Conservation (phyloP, 1,140 invertebrate genomes). For the Penaeus chinensis region DNA sequence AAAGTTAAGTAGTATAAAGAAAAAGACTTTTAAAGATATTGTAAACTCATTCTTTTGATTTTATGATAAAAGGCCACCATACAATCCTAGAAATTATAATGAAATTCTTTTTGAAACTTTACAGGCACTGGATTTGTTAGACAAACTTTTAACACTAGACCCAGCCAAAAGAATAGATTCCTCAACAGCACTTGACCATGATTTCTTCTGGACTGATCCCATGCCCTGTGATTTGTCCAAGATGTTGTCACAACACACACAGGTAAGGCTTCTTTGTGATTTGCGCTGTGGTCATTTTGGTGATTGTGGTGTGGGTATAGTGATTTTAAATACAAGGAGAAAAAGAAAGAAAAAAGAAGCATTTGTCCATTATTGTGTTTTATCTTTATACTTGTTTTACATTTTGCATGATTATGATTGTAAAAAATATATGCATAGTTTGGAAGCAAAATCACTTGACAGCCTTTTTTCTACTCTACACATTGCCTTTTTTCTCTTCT, state of each 20-base stretch:
- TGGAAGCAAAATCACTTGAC: too few relatives aligned
- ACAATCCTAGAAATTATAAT: too few relatives aligned
- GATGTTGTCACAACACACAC: constrained; percentile 93
- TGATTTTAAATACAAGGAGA: background rate
- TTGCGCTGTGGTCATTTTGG: background rate
- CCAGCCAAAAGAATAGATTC: constrained; percentile 91
- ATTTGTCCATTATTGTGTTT: background rate
- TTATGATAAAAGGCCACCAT: too few relatives aligned
- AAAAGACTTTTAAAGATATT: too few relatives aligned
- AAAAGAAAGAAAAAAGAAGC: background rate
- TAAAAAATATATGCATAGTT: too few relatives aligned
- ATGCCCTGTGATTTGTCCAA: constrained; percentile 91
- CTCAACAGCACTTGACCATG: constrained; percentile 94
- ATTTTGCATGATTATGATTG: background rate
- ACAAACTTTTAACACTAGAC: constrained; percentile 93
- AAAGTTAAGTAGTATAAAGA: too few relatives aligned
- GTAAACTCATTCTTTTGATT: too few relatives aligned
- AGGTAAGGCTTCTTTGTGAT: constrained; percentile 69
- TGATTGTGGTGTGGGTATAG: background rate
- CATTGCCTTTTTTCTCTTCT: background rate
- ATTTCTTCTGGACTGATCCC: constrained; percentile 98
- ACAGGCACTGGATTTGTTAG: constrained; percentile 90
- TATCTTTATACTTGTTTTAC: background rate
- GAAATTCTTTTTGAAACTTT: constrained; percentile 67
- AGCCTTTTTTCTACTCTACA: too few relatives aligned